Evolutionary conservation across 1,140 invertebrate genomes (phyloP), one percentile per base, ranked within the genome.

Genomic region (Caenorhabditis remanei): DNA sequence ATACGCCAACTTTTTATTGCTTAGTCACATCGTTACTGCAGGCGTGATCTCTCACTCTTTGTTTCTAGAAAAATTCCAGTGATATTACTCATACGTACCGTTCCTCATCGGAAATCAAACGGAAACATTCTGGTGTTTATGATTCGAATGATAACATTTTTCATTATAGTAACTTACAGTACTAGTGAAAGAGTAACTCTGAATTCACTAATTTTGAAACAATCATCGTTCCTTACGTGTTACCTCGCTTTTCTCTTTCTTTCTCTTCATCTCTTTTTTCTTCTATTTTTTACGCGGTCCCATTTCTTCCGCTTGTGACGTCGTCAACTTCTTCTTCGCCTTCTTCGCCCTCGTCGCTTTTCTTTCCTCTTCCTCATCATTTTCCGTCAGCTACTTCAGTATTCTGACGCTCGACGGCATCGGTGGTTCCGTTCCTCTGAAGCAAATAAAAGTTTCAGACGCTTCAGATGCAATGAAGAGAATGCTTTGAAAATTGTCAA

Each of bases 261-360:
- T 24, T 79, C 24, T 43, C n/a, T 24, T 11, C 21, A 21, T 50
- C 40, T 53, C 46, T 46, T 71, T 43, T n/a, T 40, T 53, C 46
- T 50, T 53, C 46, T 53, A 50, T 79, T 79, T 50, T 79, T 50
- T 50, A 24, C 71, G 46, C 71, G 71, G 71, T 53, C 71, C 71
- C 71, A 79, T 79, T 46, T 79, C 71, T 79, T 79, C 71, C 71
- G 71, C 46, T 53, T 79, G 71, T 79, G 71, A 79, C 71, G 71
- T 79, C 71, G 71, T 79, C 71, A 79, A 79, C 71, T 50, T 79
- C 71, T 79, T 79, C 71, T 79, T 79, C 65, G 43, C 46, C 71
- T 79, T 79, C 46, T 50, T 50, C 46, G 11, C 11, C n/a, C 4
- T 79, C 71, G 67, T 75, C 71, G 40, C 21, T 21, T 5, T 79